phyloP scores from a whole-genome alignment of 1,140 invertebrate genomes.

The Drosophila virilis region DNA sequence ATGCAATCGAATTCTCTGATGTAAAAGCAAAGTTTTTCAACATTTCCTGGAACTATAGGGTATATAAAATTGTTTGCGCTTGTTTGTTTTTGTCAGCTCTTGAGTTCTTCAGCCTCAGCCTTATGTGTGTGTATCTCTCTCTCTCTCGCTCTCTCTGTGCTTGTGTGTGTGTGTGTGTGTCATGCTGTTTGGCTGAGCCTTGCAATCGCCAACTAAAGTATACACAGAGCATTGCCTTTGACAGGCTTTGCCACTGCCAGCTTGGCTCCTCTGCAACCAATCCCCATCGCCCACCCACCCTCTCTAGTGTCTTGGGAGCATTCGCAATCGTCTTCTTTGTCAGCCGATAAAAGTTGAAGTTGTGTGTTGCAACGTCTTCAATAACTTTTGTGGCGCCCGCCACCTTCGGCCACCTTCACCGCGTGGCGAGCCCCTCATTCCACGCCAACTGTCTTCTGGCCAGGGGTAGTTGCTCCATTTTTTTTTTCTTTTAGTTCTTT shows the following conservation, averaged over 20 bases:
- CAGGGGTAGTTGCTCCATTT: constrained; percentile 9
- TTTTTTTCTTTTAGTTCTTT: background rate
- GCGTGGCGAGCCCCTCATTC: too few species aligned
- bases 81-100: constrained; percentile 31
- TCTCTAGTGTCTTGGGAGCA: background rate
- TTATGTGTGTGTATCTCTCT: constrained; percentile 10
- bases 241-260: constrained; percentile 39
- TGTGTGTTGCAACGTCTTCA: constrained; percentile 17
- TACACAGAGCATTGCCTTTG: constrained; percentile 45
- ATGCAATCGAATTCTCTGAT: background rate
- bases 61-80: constrained; percentile 8
- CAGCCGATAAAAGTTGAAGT: constrained; percentile 38
- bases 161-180: background rate
- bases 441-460: background rate
- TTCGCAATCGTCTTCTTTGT: constrained; percentile 27
- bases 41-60: background rate
- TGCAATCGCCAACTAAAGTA: constrained; percentile 22
- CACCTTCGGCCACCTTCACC: background rate
- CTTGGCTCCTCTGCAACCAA: background rate
- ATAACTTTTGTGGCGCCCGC: constrained; percentile 22
- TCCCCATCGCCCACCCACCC: background rate
- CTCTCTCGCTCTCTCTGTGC: background rate
- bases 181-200: constrained; percentile 28
- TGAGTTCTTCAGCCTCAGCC: background rate
- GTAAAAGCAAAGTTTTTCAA: background rate